Base-by-base conservation (phyloP, 2,888 invertebrate species). In the Leptinotarsa rubiginosa region DNA sequence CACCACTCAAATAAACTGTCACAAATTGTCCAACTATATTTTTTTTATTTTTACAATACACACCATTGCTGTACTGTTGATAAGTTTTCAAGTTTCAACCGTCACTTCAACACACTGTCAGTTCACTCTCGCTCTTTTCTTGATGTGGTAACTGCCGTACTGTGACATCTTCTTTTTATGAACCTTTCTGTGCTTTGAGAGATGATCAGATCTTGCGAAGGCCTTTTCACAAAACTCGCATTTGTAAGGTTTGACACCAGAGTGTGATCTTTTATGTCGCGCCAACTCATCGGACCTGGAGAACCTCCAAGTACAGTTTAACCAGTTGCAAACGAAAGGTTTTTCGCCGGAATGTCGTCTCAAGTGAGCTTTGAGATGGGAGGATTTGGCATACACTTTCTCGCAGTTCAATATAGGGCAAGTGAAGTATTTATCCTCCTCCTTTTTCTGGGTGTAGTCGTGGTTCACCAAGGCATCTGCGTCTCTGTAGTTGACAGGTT, bases 261-360 rank as follows among this genome's bases (percentile, higher is more conserved):
- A 97, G 88, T 98, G 98, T n/a, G 97, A 97, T 78, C 98, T 91
- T 70, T 95, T 92, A 87, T 98, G 98, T 22, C 98, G 91, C 2
- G 97, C 96, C 79, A 98, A 88, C 88, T 98, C 98, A 86, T 98
- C 98, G 0, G 97, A 97, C 73, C 98, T 91, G 20, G 97, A 97
- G 89, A 98, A 98, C 81, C 94, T 91, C 97, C 97, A 98, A 49
- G 92, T 92, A 87, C 97, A 98, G 62, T 94, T 95, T 4, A 84
- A 82, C 91, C 91, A 91, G 75, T 90, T 90, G 82, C 91, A 91
- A 0, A 88, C 88, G 78, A 91, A 91, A 1, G 91, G 91, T 82
- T 91, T 91, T 81, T 91, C 91, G 0, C 94, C 93, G 0, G 92
- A 91, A 87, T 97, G 97, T 47, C 97, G 90, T 16, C 97, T 91